These are phyloP conservation scores for Leguminivora glycinivorella DNA, from an alignment of 1,140 invertebrate species.

Conservation along the genomic window DNA sequence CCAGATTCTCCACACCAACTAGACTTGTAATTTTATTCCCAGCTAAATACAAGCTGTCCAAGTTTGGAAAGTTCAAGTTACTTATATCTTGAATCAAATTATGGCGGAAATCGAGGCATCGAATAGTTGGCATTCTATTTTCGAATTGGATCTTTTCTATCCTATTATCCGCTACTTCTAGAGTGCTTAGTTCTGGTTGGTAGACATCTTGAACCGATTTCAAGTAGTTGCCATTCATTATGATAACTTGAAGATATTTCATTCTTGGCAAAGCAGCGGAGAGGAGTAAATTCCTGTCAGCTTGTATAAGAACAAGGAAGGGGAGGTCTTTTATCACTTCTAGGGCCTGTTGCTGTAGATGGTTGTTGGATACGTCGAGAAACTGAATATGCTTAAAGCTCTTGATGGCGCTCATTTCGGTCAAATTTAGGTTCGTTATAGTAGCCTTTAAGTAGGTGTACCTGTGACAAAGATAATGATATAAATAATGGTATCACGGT, in stretches of 20 bases:
- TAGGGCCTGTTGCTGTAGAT: slow-evolving; percentile 66
- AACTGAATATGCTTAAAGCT: slow-evolving; percentile 78
- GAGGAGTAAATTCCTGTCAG: slow-evolving; percentile 72
- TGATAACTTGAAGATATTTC: slow-evolving; percentile 79
- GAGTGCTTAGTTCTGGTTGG: slow-evolving; percentile 76
- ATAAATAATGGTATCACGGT: too few relatives aligned
- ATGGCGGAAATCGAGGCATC: slow-evolving; percentile 74
- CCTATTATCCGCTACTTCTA: slow-evolving; percentile 77
- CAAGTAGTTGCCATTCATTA: slow-evolving; percentile 76
- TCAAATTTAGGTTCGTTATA: slow-evolving; percentile 69
- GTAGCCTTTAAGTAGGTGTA: slow-evolving; percentile 72
- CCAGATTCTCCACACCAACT: slow-evolving; percentile 63
- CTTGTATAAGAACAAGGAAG: slow-evolving; percentile 76
- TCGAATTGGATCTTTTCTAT: slow-evolving; percentile 58
- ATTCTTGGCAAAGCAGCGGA: slow-evolving; percentile 71
- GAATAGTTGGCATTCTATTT: slow-evolving; percentile 62
- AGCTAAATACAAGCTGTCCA: slow-evolving; percentile 76
- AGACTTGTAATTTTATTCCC: slow-evolving; percentile 71
- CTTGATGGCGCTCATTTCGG: slow-evolving; percentile 70
- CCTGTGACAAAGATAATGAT: slow-evolving; percentile 61
- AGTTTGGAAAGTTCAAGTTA: slow-evolving; percentile 63
- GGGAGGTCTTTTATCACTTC: slow-evolving; percentile 74
- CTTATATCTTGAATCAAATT: slow-evolving; percentile 72
- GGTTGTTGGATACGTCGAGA: slow-evolving; percentile 78
- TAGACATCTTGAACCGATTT: slow-evolving; percentile 69